Base-by-base conservation (phyloP, 2,797 vertebrate genomes). In the Halcyon chelicuti region DNA sequence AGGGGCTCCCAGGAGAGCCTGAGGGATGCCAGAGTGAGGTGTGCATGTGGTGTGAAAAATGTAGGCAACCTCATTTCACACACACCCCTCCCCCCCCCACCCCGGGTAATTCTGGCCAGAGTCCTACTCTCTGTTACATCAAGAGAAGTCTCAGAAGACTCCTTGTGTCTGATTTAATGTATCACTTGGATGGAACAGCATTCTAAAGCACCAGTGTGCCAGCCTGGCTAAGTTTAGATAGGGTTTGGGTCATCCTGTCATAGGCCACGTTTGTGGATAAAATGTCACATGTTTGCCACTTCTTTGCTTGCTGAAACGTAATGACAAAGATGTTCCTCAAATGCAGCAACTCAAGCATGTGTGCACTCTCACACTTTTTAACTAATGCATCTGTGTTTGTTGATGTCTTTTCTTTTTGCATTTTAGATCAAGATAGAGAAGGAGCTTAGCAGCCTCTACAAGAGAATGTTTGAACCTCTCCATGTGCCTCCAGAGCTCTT, bases 341-440 rank as follows among this genome's bases (percentile, higher is more conserved):
- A 52, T 7, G 3, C 26, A 71, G 31, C 14, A 66, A 37, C 29
- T 88, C 57, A 73, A 91, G 7, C 20, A 46, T 5, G 7, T 7
- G 8, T 14, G 4, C 18, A 44, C 17, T 47, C 46, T 73, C 75
- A 19, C 5, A 2, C 2, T 10, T 61, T 93, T 73, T 61, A 66
- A 37, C 44, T 31, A 46, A 61, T 37, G 12, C 18, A 2, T 74
- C 47, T 66, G 58, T 37, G 14, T 72, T 88, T 79, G 52, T 75
- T 75, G 31, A 35, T 73, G 46, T 61, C 54, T 92, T 86, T 19
- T 94, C 22, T 3, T 81, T 73, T 90, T 88, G 12, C 49, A 22
- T 98, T 97, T 76, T 98, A 99, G 99, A 99, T 99, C 77, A 99
- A 99, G 96, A 99, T 99, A 29, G 99, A 99, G 95, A 98, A 99